Evolutionary conservation across 1,140 invertebrate genomes (phyloP).

Genomic region (Plectrocnemia conspersa): DNA sequence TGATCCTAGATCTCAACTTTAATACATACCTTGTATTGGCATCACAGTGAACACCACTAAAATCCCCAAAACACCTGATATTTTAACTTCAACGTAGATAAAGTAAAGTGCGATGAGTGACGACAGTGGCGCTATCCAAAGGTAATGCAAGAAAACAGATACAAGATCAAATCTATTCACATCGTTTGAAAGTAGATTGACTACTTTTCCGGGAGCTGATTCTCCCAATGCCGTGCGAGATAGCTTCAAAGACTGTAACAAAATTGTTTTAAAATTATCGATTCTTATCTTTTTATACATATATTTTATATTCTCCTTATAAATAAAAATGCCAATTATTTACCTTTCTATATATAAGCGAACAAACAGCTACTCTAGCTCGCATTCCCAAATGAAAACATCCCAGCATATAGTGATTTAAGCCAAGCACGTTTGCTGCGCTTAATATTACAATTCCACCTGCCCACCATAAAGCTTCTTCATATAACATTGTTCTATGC

Average conservation of each 20-base stretch:
- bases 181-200: slow-evolving; percentile 80
- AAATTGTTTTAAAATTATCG: neutral
- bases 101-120: slow-evolving; percentile 59
- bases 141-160: slow-evolving; percentile 55
- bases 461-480: slow-evolving; percentile 54
- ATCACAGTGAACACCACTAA: slow-evolving; percentile 64
- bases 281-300: no score
- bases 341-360: slow-evolving; percentile 65
- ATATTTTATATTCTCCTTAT: no score
- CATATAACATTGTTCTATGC: slow-evolving; percentile 38
- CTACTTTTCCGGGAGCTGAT: slow-evolving; percentile 78
- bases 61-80: slow-evolving; percentile 65
- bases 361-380: slow-evolving; percentile 58
- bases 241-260: slow-evolving; percentile 52
- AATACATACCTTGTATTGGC: slow-evolving; percentile 62
- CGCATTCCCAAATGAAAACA: slow-evolving; percentile 59
- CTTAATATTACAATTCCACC: slow-evolving; percentile 55
- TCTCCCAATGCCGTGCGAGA: slow-evolving; percentile 65
- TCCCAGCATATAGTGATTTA: slow-evolving; percentile 59
- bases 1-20: neutral
- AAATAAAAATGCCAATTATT: slow-evolving; percentile 1
- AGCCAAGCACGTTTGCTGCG: slow-evolving; percentile 48
- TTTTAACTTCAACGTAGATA: slow-evolving; percentile 60
- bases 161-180: slow-evolving; percentile 62
- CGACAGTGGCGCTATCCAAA: slow-evolving; percentile 64